Base-by-base conservation (phyloP, 2,113 vertebrate genomes). In the Oostethus manadensis region DNA sequence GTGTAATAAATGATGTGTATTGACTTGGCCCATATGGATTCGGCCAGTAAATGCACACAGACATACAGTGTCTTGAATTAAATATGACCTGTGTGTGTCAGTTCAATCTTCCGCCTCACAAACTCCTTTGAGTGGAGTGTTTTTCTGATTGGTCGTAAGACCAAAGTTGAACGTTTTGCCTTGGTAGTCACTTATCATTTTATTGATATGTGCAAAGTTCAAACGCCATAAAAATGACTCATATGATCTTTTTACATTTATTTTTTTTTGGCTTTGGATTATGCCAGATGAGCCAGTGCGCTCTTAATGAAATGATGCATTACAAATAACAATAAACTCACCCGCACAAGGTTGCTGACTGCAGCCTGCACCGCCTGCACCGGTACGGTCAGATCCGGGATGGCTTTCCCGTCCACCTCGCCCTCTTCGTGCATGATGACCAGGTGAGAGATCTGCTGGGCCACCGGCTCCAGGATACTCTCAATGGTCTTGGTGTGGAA, bases 341-440 rank as follows among this genome's bases (percentile, higher is more conserved):
- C 95, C 94, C 94, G 91, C 66, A 99, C 96, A 38, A 98, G 94
- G 90, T 99, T 99, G 90, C 96, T 96, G 91, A 99, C 96, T 16
- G 96, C 96, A 77, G 95, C 93, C 87, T 97, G 95, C 87, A 99
- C 96, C 8, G 93, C 95, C 35, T 93, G 94, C 79, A 99, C 96
- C 3, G 96, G 96, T 57, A 89, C 91, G 23, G 94, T 97, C 70
- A 99, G 93, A 79, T 99, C 96, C 46, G 96, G 96, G 59, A 99
- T 99, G 74, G 97, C 97, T 88, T 99, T 99, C 45, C 96, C 96
- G 84, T 99, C 97, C 83, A 98, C 95, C 89, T 99, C 97, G n/a
- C 97, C 97, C 65, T 99, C 96, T 73, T 99, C 97, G 68, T 99
- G 97, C 95, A 99, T 98, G 83, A 99, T 99, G 84, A 99, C 97